Conservation (phyloP, 1,140 invertebrate genomes). For the Eupristina koningsbergeri region DNA sequence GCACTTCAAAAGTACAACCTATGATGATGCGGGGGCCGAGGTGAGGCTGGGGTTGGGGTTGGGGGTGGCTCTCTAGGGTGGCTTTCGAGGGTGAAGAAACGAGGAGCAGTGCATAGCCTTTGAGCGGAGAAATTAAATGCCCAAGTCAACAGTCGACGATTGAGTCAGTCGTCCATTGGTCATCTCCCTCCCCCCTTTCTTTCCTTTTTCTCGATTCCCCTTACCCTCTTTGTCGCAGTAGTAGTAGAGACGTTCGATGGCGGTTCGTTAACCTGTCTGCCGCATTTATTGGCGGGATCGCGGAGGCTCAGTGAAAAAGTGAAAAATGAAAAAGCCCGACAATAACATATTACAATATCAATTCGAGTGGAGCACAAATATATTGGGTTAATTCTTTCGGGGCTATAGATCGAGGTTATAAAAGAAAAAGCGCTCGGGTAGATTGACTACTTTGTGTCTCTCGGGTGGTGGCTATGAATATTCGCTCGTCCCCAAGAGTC, state of each 20-base stretch:
- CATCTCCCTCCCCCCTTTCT: constrained; percentile 43
- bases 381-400: constrained; percentile 20
- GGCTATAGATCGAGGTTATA: not conserved
- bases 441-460: constrained; percentile 20
- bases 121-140: constrained; percentile 71
- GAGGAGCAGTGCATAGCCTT: constrained; percentile 53
- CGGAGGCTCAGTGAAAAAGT: constrained; percentile 54
- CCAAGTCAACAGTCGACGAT: constrained; percentile 63
- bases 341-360: constrained; percentile 71
- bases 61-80: too few species aligned
- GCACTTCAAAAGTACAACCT: constrained; percentile 46
- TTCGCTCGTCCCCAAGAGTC: not conserved
- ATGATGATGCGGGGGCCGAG: not conserved
- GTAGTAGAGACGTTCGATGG: constrained; percentile 35
- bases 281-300: constrained; percentile 66
- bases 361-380: constrained; percentile 51
- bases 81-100: constrained; percentile 19
- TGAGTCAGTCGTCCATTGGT: constrained; percentile 31
- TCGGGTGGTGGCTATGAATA: constrained; percentile 16
- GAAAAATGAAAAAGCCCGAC: constrained; percentile 62
- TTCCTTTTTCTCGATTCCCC: constrained; percentile 32
- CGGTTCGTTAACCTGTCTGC: constrained; percentile 72
- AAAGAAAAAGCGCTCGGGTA: not conserved
- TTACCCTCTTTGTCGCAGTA: constrained; percentile 32
- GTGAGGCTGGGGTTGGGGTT: not conserved